Conservation (phyloP, 2,113 vertebrate species). For the Gymnarchus niloticus region DNA sequence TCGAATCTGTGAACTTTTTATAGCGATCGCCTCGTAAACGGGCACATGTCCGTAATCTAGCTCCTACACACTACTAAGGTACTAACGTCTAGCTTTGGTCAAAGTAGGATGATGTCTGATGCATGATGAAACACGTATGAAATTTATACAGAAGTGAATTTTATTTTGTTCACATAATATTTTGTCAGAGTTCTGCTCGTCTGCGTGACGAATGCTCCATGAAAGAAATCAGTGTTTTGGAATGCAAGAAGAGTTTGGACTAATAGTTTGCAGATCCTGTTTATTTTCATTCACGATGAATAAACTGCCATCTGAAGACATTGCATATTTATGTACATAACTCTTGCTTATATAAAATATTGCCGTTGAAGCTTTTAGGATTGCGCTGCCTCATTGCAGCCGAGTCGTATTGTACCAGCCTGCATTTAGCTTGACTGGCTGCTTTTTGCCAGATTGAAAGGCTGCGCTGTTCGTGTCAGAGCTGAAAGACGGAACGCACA, state of each 20-base stretch:
- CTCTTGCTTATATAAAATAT: neutral
- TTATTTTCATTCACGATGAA: too few relatives aligned
- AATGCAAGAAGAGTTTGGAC: too few relatives aligned
- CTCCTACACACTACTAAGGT: neutral
- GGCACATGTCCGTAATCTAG: neutral
- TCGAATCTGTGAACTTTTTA: too few relatives aligned
- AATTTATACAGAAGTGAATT: too few relatives aligned
- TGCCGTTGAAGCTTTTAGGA: neutral
- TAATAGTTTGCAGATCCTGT: too few relatives aligned
- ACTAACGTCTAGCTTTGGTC: neutral
- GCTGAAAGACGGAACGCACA: neutral
- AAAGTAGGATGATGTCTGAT: neutral
- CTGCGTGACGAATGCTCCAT: neutral
- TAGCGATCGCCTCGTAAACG: neutral
- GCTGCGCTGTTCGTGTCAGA: neutral
- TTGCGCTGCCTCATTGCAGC: neutral
- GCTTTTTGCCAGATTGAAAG: neutral
- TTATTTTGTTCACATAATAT: neutral
- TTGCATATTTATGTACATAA: too few relatives aligned
- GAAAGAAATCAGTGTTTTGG: neutral
- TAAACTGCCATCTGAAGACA: too few relatives aligned
- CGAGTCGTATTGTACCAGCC: neutral
- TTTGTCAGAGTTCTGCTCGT: neutral
- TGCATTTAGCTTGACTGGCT: neutral
- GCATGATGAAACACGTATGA: too few relatives aligned